Base-by-base conservation (phyloP, 1,140 invertebrate species). In the Harpegnathos saltator region DNA sequence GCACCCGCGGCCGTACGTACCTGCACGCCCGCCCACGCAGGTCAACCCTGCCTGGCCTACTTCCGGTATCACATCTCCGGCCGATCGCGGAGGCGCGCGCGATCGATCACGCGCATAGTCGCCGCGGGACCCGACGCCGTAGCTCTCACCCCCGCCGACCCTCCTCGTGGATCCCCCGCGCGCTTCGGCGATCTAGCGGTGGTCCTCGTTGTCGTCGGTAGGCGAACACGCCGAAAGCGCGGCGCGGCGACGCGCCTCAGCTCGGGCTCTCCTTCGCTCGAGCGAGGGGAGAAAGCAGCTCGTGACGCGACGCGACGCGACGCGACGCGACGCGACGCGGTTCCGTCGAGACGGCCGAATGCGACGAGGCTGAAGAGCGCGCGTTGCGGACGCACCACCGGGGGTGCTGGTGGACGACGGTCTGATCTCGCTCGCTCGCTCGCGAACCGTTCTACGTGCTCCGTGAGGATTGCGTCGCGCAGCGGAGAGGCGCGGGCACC, bases 11-110 rank as follows among this genome's bases (percentile, higher is more conserved):
- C 44, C 33, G 44, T 19, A 74, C 82, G 82, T 86, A 87, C 72
- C 69, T 73, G 48, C 86, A 87, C 86, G 63, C 78, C 61, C 65
- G 74, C 17, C 59, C 72, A 75, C 82, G 85, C 86, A 87, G 85
- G 85, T 88, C 85, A 59, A 84, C 72, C 85, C 86, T 87, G 86
- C 87, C 86, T 88, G 75, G 69, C 65, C 83, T 69, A 77, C 83
- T 88, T 88, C 86, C 87, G 87, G 87, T 88, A 88, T 88, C 87
- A 88, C 87, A 88, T 88, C 80, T 88, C 87, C 83, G 56, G 22
- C 72, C 59, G 86, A 88, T 88, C 87, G 61, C 77, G 48, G 54
- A 65, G 75, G 54, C 26, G 48, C 83, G 78, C 72, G 86, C 87
- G 75, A 88, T 88, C 87, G 86, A 88, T 88, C 77, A 85, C 86